Evolutionary conservation across 1,140 invertebrate genomes (phyloP).

Genomic region (Anastrepha obliqua): DNA sequence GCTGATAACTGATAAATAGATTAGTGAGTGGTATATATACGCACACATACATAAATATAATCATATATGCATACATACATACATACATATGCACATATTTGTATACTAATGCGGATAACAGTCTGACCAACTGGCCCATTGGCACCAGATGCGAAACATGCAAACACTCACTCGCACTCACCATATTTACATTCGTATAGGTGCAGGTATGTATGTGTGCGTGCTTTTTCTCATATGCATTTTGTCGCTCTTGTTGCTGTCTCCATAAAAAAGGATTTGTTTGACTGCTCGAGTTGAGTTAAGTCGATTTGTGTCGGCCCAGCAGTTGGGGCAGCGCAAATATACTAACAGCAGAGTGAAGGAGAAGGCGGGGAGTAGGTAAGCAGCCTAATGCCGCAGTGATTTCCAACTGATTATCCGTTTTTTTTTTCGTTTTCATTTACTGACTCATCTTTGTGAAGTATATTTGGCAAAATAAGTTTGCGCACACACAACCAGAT

Average conservation of each 20-base stretch:
- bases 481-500: neutral
- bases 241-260: neutral
- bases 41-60: neutral
- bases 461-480: neutral
- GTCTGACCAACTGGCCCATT: neutral
- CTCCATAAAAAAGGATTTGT: neutral
- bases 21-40: neutral
- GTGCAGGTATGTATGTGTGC: neutral
- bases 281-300: neutral
- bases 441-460: neutral
- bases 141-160: neutral
- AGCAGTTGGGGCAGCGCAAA: neutral
- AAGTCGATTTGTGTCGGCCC: neutral
- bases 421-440: neutral
- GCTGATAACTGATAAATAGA: constrained; percentile 38
- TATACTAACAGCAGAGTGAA: neutral
- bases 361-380: neutral
- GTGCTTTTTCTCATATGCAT: neutral
- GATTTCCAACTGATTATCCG: constrained; percentile 26
- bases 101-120: neutral
- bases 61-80: neutral
- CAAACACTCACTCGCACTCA: neutral
- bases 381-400: neutral
- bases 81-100: neutral
- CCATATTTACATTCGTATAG: neutral